Percentiles rank a stretch among this genome's conserved stretches.
Evolutionary conservation across 2,888 invertebrate species (phyloP).

Genomic region (Drosophila limbata): DNA sequence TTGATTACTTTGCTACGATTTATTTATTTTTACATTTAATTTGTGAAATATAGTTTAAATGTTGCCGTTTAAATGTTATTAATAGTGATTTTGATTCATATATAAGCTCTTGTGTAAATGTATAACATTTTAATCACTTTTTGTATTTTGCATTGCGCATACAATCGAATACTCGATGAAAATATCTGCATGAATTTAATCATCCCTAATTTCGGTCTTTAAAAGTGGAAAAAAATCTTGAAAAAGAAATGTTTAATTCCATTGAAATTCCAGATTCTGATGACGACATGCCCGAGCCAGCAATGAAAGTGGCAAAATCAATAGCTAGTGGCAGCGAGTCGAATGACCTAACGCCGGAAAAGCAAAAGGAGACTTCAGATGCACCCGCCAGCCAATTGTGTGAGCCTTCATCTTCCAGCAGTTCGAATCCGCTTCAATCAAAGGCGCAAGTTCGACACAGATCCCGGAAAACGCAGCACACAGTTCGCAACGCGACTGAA

Average conservation of each 20-base stretch:
- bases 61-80: not conserved
- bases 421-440: not conserved
- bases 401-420: constrained; percentile 31
- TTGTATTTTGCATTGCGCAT: not conserved
- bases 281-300: constrained; percentile 43
- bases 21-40: not conserved
- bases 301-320: constrained; percentile 5
- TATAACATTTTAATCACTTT: not conserved
- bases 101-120: not conserved
- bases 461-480: constrained; percentile 61
- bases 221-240: constrained; percentile 15
- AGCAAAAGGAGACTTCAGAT: constrained; percentile 1
- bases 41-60: too few relatives aligned
- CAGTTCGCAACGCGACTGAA: constrained; percentile 50
- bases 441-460: constrained; percentile 43
- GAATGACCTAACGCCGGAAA: constrained; percentile 33
- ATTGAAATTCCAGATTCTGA: constrained; percentile 71
- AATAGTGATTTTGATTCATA: not conserved
- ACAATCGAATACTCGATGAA: not conserved
- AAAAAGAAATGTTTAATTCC: constrained; percentile 39
- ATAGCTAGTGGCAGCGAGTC: constrained; percentile 1
- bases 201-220: too few relatives aligned
- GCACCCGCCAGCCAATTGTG: not conserved
- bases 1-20: not conserved
- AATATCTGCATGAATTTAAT: too few relatives aligned